Evolutionary conservation across 2,797 vertebrate genomes (phyloP).

Genomic region (Melanotaenia pygmaea): DNA sequence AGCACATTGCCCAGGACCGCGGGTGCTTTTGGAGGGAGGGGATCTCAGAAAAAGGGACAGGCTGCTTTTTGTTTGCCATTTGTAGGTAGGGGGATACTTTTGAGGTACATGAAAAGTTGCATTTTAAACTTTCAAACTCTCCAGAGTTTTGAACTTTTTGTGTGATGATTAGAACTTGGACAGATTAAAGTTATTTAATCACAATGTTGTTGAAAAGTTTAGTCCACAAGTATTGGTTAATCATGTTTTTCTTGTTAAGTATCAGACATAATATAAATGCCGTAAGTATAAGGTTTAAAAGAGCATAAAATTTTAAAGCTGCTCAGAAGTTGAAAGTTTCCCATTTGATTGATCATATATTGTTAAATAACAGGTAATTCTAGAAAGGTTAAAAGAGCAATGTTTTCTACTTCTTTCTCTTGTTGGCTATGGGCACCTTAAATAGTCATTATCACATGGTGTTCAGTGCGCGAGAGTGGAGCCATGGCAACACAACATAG

Average conservation of each 20-base stretch:
- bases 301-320: slow-evolving; percentile 9
- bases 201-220: slow-evolving; percentile 17
- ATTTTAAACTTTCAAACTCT: slow-evolving; percentile 34
- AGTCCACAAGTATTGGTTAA: not conserved
- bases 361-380: not conserved
- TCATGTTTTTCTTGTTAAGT: too few species aligned
- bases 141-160: slow-evolving; percentile 20
- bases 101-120: slow-evolving; percentile 29
- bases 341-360: slow-evolving; percentile 1
- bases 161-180: not conserved
- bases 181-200: slow-evolving; percentile 18
- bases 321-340: not conserved
- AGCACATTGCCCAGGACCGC: slow-evolving; percentile 87
- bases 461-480: not conserved
- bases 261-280: too few species aligned
- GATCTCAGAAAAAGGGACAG: slow-evolving; percentile 71
- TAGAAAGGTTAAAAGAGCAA: not conserved
- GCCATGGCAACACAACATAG: not conserved
- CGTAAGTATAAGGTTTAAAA: too few species aligned
- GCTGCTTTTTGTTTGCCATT: slow-evolving; percentile 76
- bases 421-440: not conserved
- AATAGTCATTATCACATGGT: not conserved
- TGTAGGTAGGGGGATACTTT: slow-evolving; percentile 54
- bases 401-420: not conserved
- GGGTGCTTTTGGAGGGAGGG: slow-evolving; percentile 68